These are phyloP conservation scores for Pocillopora meandrina DNA, from an alignment of 92 coral and sea anemone species.

Conservation along the genomic window DNA sequence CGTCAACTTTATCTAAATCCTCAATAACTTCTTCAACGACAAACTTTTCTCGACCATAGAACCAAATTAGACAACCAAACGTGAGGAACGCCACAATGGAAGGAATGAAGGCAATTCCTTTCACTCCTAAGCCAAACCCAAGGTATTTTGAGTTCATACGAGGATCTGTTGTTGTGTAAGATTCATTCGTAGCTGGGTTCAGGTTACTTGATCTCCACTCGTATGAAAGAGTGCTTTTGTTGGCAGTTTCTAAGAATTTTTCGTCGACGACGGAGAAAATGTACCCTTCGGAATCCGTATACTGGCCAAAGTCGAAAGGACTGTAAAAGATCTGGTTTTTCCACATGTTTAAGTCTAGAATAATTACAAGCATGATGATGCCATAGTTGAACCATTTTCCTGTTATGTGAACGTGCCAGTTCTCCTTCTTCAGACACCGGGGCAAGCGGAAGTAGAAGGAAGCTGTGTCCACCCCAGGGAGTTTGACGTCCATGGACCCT, in stretches of 20 bases:
- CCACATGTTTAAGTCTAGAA: constrained; percentile 98
- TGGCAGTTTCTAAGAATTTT: constrained; percentile 66
- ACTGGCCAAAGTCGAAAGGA: constrained; percentile 92
- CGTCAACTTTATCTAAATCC: constrained; percentile 71
- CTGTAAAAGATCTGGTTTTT: constrained; percentile 95
- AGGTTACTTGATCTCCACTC: constrained; percentile 77
- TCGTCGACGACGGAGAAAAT: constrained; percentile 73
- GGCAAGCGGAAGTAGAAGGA: constrained; percentile 81
- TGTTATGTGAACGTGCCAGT: constrained; percentile 92
- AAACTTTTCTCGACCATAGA: constrained; percentile 87
- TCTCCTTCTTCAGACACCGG: constrained; percentile 80
- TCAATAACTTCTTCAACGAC: constrained; percentile 63
- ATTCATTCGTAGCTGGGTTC: constrained; percentile 68
- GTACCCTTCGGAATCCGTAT: constrained; percentile 71
- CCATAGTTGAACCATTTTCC: constrained; percentile 99
- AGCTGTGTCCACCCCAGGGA: constrained; percentile 91
- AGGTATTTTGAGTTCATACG: constrained; percentile 92
- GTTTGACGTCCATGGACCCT: constrained; percentile 89
- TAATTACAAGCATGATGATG: constrained; percentile 89
- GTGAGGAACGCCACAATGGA: constrained; percentile 76
- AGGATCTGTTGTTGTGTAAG: constrained; percentile 65
- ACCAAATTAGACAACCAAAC: constrained; percentile 89
- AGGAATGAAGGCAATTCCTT: constrained; percentile 89
- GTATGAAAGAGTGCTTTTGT: constrained; percentile 81
- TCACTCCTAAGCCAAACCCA: constrained; percentile 69